Evolutionary conservation across 2,113 vertebrate species (phyloP).

Genomic region (human (Homo sapiens)): GRCh38 chr3:70831001-70831500

Average conservation of each 20-base stretch:
- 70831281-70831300: not conserved
- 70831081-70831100: not conserved
- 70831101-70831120: not conserved
- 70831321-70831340: not conserved
- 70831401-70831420: not conserved
- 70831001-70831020: not conserved
- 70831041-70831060: not conserved
- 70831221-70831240: not conserved
- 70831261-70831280: not conserved
- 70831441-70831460: not conserved
- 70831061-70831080: not conserved
- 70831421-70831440: not conserved
- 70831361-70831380: not conserved
- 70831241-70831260: not conserved
- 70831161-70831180: too few species aligned
- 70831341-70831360: not conserved
- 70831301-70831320: not conserved
- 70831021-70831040: not conserved
- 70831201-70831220: not conserved
- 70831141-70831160: not conserved
- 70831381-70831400: conserved; percentile 18
- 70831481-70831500: not conserved
- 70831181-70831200: not conserved
- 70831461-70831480: not conserved
- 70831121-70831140: not conserved